Conservation (phyloP, 1,140 invertebrate species). For the Trialeurodes vaporariorum region DNA sequence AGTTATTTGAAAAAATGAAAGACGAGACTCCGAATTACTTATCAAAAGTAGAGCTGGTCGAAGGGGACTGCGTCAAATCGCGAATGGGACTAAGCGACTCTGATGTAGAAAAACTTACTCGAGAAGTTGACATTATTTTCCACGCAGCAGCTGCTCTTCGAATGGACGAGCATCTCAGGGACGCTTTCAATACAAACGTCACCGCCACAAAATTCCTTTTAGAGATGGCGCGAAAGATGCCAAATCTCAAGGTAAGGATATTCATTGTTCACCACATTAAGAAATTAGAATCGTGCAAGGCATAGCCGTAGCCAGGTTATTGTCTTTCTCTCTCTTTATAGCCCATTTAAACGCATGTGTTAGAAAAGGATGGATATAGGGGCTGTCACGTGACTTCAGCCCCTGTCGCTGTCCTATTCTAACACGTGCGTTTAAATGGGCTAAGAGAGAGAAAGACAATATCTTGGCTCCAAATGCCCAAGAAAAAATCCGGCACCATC, state of each 20-base stretch:
- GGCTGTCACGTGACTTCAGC: too few relatives aligned
- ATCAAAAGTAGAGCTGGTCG: constrained; percentile 48
- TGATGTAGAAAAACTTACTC: constrained; percentile 43
- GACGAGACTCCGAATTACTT: constrained; percentile 40
- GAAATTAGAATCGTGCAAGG: too few relatives aligned
- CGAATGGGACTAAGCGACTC: constrained; percentile 20
- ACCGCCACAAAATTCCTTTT: constrained; percentile 24
- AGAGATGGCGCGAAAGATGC: constrained; percentile 29
- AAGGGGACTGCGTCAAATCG: constrained; percentile 42
- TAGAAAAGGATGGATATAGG: too few relatives aligned
- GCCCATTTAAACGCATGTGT: too few relatives aligned
- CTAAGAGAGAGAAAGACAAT: too few relatives aligned
- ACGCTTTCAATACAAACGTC: constrained; percentile 26
- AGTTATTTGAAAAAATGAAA: constrained; percentile 25
- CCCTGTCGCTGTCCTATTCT: too few relatives aligned
- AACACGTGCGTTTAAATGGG: too few relatives aligned
- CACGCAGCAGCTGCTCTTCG: constrained; percentile 52
- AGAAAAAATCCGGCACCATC: too few relatives aligned
- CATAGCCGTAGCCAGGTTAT: too few relatives aligned
- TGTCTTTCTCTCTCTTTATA: too few relatives aligned
- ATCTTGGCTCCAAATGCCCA: too few relatives aligned
- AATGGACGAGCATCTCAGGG: constrained; percentile 50
- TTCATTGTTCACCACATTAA: too few relatives aligned
- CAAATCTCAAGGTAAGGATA: constrained; percentile 33
- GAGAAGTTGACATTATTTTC: constrained; percentile 58